A percentile compares a stretch with the other conserved stretches of the same genome.
Conservation (phyloP, 2,113 vertebrate species). For the Coregonus clupeaformis region DNA sequence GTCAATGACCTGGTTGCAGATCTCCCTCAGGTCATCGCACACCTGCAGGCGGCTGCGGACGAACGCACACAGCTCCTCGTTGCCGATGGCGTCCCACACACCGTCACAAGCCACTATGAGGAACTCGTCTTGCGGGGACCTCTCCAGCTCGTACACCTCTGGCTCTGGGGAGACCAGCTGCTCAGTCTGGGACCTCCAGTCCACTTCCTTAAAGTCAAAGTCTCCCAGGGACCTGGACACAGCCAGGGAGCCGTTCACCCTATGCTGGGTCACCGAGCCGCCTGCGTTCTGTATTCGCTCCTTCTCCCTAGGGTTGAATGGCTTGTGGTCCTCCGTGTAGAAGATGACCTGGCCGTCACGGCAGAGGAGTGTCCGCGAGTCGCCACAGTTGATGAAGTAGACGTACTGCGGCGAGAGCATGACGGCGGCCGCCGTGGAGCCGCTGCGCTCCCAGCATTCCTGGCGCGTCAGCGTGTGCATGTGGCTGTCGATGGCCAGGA, state of each 20-base stretch:
- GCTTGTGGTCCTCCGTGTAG: constrained; percentile 83
- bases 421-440: constrained; percentile 72
- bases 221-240: constrained; percentile 81
- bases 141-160: constrained; percentile 75
- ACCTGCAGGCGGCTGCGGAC: constrained; percentile 75
- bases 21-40: constrained; percentile 74
- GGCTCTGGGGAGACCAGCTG: constrained; percentile 83
- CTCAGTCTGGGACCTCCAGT: constrained; percentile 73
- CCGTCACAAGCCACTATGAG: constrained; percentile 81
- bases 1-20: constrained; percentile 78
- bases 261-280: constrained; percentile 75
- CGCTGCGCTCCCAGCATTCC: constrained; percentile 74
- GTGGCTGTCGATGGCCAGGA: constrained; percentile 73
- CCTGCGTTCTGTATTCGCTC: constrained; percentile 81
- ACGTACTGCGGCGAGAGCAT: constrained; percentile 73
- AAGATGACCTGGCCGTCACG: constrained; percentile 70
- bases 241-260: constrained; percentile 80
- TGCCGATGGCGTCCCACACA: constrained; percentile 79
- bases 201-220: constrained; percentile 79
- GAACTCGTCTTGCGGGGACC: constrained; percentile 75
- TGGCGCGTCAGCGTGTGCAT: constrained; percentile 71
- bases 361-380: constrained; percentile 80
- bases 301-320: constrained; percentile 75
- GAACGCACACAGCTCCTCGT: constrained; percentile 74
- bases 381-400: constrained; percentile 82